These are phyloP conservation scores for Ageneiosus marmoratus DNA, from an alignment of 2,113 vertebrate species.

Conservation along the genomic window DNA sequence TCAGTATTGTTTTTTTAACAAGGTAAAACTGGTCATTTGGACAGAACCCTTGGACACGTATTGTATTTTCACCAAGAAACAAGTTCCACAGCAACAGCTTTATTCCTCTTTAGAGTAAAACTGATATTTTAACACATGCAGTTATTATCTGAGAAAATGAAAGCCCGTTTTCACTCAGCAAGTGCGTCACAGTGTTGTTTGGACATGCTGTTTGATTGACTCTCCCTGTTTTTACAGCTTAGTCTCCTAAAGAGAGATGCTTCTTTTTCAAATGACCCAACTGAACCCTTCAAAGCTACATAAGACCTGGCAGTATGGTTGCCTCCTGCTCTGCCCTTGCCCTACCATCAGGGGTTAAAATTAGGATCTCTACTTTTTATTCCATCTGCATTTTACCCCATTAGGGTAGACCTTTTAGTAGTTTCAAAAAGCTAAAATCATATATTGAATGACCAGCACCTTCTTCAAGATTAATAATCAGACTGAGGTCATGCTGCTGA, in stretches of 20 bases:
- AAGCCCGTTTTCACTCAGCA: constrained; percentile 27
- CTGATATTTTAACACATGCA: constrained; percentile 18
- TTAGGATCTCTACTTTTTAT: background rate
- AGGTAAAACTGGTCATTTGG: background rate
- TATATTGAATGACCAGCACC: background rate
- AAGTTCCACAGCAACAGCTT: background rate
- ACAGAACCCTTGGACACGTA: background rate
- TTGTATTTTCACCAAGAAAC: background rate
- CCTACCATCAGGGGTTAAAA: background rate
- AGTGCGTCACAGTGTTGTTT: constrained; percentile 36
- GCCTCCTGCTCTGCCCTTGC: background rate
- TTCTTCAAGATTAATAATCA: background rate
- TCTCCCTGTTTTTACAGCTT: constrained; percentile 56
- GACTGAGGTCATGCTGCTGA: background rate
- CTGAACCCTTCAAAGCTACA: constrained; percentile 11
- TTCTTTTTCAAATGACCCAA: constrained; percentile 39
- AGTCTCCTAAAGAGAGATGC: constrained; percentile 26
- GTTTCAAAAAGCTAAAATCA: background rate
- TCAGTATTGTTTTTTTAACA: background rate
- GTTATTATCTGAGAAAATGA: constrained; percentile 1
- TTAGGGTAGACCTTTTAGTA: background rate
- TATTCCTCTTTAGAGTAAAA: background rate
- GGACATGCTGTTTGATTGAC: constrained; percentile 52
- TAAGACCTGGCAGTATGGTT: background rate
- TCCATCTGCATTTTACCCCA: background rate